Percentiles rank a stretch among this genome's conserved stretches.
Evolutionary conservation across 30 jellyfish, hydroid and myxozoan species (phyloP).

Genomic region (Pelagia noctiluca): DNA sequence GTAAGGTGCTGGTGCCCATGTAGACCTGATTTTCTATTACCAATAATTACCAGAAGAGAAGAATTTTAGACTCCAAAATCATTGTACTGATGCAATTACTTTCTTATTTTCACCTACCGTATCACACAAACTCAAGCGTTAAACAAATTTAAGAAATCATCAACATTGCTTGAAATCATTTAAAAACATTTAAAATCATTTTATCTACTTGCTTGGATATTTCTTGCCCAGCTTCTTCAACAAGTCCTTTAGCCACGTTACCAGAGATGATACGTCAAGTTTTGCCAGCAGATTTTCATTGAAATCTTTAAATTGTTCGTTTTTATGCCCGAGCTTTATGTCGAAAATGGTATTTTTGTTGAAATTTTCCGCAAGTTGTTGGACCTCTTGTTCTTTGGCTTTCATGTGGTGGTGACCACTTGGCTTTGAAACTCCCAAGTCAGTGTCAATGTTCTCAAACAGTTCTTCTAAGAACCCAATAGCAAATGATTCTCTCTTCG

Average conservation of each 20-base stretch:
- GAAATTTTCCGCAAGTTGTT: not conserved
- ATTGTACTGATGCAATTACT: too few relatives aligned
- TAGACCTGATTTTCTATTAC: too few relatives aligned
- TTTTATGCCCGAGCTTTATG: not conserved
- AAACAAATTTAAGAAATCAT: too few relatives aligned
- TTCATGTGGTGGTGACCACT: not conserved
- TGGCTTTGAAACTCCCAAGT: not conserved
- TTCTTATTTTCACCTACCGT: too few relatives aligned
- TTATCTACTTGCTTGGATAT: too few relatives aligned
- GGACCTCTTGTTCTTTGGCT: not conserved
- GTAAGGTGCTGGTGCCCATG: too few relatives aligned
- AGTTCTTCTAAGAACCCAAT: not conserved
- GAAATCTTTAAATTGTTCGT: conserved; percentile 2
- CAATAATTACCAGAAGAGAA: too few relatives aligned
- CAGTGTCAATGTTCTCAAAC: not conserved
- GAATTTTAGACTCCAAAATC: too few relatives aligned
- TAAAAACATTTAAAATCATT: too few relatives aligned
- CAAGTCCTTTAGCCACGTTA: not conserved
- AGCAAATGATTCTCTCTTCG: conserved; percentile 2
- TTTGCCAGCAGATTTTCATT: not conserved
- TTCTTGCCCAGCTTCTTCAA: not conserved
- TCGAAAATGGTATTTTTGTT: not conserved
- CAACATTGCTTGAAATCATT: too few relatives aligned
- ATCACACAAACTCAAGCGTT: too few relatives aligned
- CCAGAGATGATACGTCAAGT: not conserved